These are phyloP conservation scores for Apotomis turbidana DNA, from an alignment of 2,888 invertebrate genomes.

Conservation along the genomic window DNA sequence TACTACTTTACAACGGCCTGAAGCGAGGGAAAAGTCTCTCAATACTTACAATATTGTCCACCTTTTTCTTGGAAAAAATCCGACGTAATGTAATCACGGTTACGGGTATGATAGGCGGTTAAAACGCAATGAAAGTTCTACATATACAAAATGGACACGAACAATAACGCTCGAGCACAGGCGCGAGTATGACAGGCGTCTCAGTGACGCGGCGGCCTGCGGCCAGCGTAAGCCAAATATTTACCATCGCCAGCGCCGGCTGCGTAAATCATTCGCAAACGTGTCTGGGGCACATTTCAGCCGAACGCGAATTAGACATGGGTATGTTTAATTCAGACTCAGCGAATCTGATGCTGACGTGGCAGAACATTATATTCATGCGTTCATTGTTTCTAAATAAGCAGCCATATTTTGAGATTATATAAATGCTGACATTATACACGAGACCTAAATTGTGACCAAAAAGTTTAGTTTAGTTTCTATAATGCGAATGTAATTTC, in stretches of 20 bases:
- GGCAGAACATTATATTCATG: constrained; percentile 7
- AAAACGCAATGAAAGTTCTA: too few relatives aligned
- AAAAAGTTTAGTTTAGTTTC: too few relatives aligned
- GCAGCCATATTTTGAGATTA: background rate
- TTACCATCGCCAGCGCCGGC: constrained; percentile 50
- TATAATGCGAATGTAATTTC: too few relatives aligned
- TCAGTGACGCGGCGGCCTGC: constrained; percentile 49
- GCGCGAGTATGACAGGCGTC: constrained; percentile 35
- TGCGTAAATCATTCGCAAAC: constrained; percentile 57
- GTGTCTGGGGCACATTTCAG: constrained; percentile 54
- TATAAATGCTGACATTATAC: too few relatives aligned
- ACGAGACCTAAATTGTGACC: too few relatives aligned
- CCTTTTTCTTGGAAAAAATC: too few relatives aligned
- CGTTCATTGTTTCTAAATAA: background rate
- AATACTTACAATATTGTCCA: too few relatives aligned
- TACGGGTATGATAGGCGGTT: too few relatives aligned
- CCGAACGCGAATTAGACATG: constrained; percentile 50
- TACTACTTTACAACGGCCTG: too few relatives aligned
- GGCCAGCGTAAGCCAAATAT: constrained; percentile 55
- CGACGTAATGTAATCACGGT: too few relatives aligned
- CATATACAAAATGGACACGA: constrained; percentile 26
- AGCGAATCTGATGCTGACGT: constrained; percentile 11
- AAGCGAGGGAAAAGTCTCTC: too few relatives aligned
- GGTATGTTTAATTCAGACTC: constrained; percentile 37
- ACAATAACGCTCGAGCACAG: constrained; percentile 33